Percentiles rank a stretch among this genome's conserved stretches.
These are phyloP conservation scores for Clamator glandarius DNA, from an alignment of 2,797 vertebrate species.

Conservation along the genomic window DNA sequence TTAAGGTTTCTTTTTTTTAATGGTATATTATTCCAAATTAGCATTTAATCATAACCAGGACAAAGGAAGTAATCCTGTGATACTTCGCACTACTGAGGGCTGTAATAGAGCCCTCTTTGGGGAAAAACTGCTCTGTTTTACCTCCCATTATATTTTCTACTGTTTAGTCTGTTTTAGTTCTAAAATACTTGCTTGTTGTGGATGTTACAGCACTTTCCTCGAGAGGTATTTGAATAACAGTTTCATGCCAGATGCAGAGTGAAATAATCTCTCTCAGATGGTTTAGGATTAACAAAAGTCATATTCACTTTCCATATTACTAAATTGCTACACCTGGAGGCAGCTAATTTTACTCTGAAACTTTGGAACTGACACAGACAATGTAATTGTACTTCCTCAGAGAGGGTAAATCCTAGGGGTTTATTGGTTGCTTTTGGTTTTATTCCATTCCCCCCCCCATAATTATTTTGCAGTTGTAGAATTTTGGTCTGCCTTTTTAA, in stretches of 20 bases:
- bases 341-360: background rate
- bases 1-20: background rate
- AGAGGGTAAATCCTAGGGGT: background rate
- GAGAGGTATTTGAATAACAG: background rate
- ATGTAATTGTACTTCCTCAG: background rate
- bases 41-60: slow-evolving; percentile 36
- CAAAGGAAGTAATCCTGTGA: slow-evolving; percentile 25
- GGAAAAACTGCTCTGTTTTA: background rate
- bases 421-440: background rate
- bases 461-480: background rate
- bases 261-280: background rate
- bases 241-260: background rate
- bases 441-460: no score
- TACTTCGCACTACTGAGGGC: background rate
- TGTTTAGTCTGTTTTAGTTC: slow-evolving; percentile 24
- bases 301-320: background rate
- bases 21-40: slow-evolving; percentile 9
- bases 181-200: background rate
- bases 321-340: background rate
- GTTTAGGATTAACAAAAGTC: background rate
- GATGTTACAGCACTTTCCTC: background rate
- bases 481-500: background rate
- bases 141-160: background rate
- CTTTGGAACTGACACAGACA: background rate
- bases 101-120: slow-evolving; percentile 22